Conservation (phyloP, 92 coral and sea anemone genomes). For the Metridium senile region DNA sequence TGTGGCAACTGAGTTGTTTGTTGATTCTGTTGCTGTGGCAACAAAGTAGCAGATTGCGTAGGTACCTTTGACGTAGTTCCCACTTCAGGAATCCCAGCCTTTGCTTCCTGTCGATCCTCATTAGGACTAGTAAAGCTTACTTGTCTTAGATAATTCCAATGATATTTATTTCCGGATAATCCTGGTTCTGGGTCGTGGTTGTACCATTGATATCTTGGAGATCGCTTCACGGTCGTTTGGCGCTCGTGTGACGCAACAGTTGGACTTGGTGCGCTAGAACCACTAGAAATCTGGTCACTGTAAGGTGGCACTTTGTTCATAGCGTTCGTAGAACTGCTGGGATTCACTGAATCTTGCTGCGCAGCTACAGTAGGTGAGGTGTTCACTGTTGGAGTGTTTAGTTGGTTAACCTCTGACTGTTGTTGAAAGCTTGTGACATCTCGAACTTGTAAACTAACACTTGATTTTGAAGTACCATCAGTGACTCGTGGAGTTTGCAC, state of each 20-base stretch:
- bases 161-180: not conserved
- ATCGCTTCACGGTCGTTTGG: not conserved
- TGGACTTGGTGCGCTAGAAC: not conserved
- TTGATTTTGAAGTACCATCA: constrained; percentile 2
- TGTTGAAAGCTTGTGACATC: constrained; percentile 10
- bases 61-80: constrained; percentile 1
- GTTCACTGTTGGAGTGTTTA: not conserved
- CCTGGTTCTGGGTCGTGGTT: not conserved
- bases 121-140: not conserved
- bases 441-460: not conserved
- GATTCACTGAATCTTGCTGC: too few species aligned
- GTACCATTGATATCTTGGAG: constrained; percentile 27
- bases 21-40: constrained; percentile 17
- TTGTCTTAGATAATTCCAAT: not conserved
- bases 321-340: not conserved
- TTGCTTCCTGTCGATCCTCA: not conserved
- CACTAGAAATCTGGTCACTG: not conserved
- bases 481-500: not conserved
- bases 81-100: constrained; percentile 1
- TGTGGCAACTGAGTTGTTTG: constrained; percentile 9
- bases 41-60: not conserved
- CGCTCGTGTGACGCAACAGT: not conserved
- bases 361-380: too few species aligned
- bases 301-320: not conserved
- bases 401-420: constrained; percentile 21